Base-by-base conservation (phyloP, 92 coral and sea anemone species). In the Diadumene lineata region DNA sequence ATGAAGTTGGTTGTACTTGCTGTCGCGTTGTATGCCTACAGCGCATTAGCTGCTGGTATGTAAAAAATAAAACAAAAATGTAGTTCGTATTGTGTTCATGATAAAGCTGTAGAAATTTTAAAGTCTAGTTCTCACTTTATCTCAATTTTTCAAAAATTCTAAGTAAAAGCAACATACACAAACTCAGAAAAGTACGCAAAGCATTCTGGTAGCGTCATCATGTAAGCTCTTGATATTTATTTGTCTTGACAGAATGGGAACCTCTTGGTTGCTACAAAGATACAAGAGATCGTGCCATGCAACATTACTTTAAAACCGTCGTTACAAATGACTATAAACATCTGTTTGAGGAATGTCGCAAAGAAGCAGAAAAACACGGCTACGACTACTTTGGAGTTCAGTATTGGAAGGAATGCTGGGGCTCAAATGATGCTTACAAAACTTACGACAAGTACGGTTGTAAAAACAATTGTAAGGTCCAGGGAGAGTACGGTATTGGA, bases 341-440 rank as follows among this genome's bases (percentile, higher is more conserved):
- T 28, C 55, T 72, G 21, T 72, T 72, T 16, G 77, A 72, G 16
- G 48, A 72, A 55, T 72, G 77, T 55, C 55, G 70, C 34, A 60
- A 56, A 44, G 70, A 61, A 46, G 79, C 79, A 0, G 70, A 74
- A 46, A 62, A 29, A 18, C 9, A 7, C 6, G 79, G 79, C 6
- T 74, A 74, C 44, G 55, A 58, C 56, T 74, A 74, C 27, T 74
- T 74, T 74, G 79, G 79, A 1, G 60, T 74, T 29, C 79, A 74
- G 60, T 56, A 74, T 38, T 50, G n/a, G 1, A 50, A 48, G 2
- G 74, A 69, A 30, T 69, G 74, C 74, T 69, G 74, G 74, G 74
- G 74, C n/a, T 32, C 51, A 21, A 34, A 67, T 2, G 65, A 60
- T 18, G 65, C 65, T 7, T 60, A 60, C 32, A 60, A 60, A 23